Evolutionary conservation across 35 echinoderm and acorn worm genomes (phyloP), one percentile per base, ranked within the genome.

Genomic region (Ophiothrix spiculata): DNA sequence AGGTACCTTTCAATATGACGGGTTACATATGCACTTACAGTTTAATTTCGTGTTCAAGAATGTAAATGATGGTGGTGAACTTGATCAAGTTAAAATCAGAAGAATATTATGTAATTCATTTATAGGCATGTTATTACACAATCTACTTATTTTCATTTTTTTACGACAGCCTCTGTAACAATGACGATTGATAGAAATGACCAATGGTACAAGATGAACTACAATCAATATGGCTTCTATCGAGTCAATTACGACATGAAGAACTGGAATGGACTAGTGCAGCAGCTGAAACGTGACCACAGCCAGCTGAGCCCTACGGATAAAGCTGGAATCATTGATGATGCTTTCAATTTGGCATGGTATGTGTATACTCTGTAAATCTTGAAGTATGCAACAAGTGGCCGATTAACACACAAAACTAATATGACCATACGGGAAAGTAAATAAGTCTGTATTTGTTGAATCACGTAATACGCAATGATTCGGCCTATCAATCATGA

Each of bases 191-290:
- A 29, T 32, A n/a, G n/a, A 35, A 60, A 74, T 37, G 81, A 64
- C 0, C 37, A 36, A 32, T 97, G 95, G 95, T 83, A 91, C 88
- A 97, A 97, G 81, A 91, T 81, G 0, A 97, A 97, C 74, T 36
- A 32, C n/a, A 33, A 91, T 10, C 85, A 88, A 42, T 87, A 84
- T 36, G 95, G 95, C 1, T 88, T 97, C 54, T 97, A 97, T 81
- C 80, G 95, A 37, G 91, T 97, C 25, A 97, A 93, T 81, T 97
- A 97, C n/a, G 85, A 93, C 82, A 37, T 33, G 3, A 64, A 81
- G 4, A 93, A 87, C 77, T 97, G 95, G 95, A 39, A 84, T 21
- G 38, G 69, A 4, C 39, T 97, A 37, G 76, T 41, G 17, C 34
- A 87, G 10, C 87, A 89, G 31, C 75, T 95, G 12, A 21, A 39